Conservation (phyloP, 2,888 invertebrate genomes). For the Carterocephalus palaemon region DNA sequence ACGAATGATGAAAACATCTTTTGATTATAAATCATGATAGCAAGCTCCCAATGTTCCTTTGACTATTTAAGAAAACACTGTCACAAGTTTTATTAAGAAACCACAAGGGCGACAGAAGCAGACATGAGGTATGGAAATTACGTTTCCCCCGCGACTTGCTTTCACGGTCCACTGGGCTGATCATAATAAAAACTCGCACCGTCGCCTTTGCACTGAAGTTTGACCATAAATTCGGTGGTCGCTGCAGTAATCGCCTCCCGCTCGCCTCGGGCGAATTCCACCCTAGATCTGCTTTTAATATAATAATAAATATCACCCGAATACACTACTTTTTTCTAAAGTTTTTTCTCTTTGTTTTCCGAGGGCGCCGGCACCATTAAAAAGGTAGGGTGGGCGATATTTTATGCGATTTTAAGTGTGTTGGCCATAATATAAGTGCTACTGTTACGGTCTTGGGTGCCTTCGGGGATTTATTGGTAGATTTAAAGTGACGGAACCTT, state of each 20-base stretch:
- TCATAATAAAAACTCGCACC: conserved; percentile 80
- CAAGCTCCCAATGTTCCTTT: too few species aligned
- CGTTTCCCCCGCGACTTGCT: conserved; percentile 74
- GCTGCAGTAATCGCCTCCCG: conserved; percentile 57
- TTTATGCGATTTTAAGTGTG: conserved; percentile 78
- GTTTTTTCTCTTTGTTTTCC: conserved; percentile 66
- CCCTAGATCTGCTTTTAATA: conserved; percentile 71
- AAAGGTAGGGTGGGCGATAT: conserved; percentile 70
- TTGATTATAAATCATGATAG: too few species aligned
- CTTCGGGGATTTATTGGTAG: neutral
- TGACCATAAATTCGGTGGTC: conserved; percentile 79
- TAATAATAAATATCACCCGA: conserved; percentile 73
- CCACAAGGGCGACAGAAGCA: conserved; percentile 70
- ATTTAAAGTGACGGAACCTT: too few species aligned
- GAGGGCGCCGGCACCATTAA: conserved; percentile 70
- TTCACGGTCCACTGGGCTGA: conserved; percentile 80
- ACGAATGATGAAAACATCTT: too few species aligned
- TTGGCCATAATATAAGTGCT: conserved; percentile 66
- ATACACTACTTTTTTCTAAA: conserved; percentile 68
- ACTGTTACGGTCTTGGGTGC: conserved; percentile 41
- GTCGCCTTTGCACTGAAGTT: conserved; percentile 75
- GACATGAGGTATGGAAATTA: conserved; percentile 77
- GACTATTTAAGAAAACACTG: conserved; percentile 23
- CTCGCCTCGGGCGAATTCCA: conserved; percentile 63
- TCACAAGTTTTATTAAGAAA: conserved; percentile 71